Conservation (phyloP, 2,113 vertebrate genomes). For the Sigmodon hispidus region DNA sequence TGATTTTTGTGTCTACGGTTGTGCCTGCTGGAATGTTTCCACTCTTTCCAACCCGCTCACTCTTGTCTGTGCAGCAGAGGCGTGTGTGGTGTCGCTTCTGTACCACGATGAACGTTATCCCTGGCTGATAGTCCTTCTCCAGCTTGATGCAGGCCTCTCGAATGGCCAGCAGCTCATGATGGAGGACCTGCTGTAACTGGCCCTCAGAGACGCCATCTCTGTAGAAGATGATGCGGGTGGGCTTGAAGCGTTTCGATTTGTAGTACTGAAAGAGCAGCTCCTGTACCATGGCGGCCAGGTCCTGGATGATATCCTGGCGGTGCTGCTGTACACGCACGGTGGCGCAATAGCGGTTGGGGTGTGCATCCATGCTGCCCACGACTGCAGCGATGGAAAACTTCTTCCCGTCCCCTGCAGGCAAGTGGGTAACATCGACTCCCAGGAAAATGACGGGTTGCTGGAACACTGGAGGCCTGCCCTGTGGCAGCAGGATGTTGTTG, state of each 20-base stretch:
- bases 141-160: constrained; percentile 98
- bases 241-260: constrained; percentile 98
- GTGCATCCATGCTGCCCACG: constrained; percentile 99
- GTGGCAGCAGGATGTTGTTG: constrained; percentile 98
- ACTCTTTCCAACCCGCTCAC: constrained; percentile 98
- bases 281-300: constrained; percentile 97
- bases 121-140: constrained; percentile 99
- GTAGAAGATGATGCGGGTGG: constrained; percentile 99
- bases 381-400: constrained; percentile 99
- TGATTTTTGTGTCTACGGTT: constrained; percentile 99
- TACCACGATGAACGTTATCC: constrained; percentile 98
- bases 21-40: constrained; percentile 99
- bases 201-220: constrained; percentile 98
- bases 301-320: constrained; percentile 98
- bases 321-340: constrained; percentile 99
- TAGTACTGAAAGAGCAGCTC: constrained; percentile 99
- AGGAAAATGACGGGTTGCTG: constrained; percentile 99
- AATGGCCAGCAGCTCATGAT: constrained; percentile 97
- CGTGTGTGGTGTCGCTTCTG: constrained; percentile 98
- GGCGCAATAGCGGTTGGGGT: constrained; percentile 98
- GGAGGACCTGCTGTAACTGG: constrained; percentile 98
- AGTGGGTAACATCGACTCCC: constrained; percentile 98
- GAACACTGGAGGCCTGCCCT: constrained; percentile 98
- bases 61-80: constrained; percentile 97
- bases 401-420: constrained; percentile 97